Base-by-base conservation (phyloP, 2,797 vertebrate genomes). In the Siniperca scherzeri region DNA sequence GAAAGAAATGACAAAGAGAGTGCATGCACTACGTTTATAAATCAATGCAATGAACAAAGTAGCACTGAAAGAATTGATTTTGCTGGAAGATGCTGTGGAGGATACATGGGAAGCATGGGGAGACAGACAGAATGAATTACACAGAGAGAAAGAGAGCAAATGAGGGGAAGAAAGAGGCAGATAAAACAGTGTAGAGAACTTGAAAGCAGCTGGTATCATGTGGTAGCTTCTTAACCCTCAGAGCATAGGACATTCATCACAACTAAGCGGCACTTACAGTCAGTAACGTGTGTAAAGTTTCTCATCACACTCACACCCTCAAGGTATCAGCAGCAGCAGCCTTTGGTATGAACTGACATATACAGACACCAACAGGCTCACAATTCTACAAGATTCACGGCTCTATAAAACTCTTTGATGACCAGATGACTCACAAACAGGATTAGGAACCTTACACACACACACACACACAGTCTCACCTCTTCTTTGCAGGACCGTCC, bases 401-500 rank as follows among this genome's bases (percentile, higher is more conserved):
- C 70, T 67, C 76, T 50, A n/a, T 11, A 56, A 77, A 79, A 57
- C 69, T 27, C 22, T 70, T 72, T 61, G 53, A 83, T 40, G 71
- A 66, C 72, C 25, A 38, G 11, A 1, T 46, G 50, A 81, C 61
- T 79, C 30, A 48, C 50, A 80, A 85, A 83, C 71, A 44, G 66
- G 64, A 72, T 72, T 38, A 53, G 22, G 1, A 42, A 56, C 19
- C 17, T 27, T 2, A 38, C 25, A 52, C 46, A 62, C 33, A 74
- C 40, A 69, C n/a, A 61, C 60, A 38, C 44, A 71, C 46, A 7
- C 14, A 22, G 50, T 42, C 97, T 96, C 87, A 98, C 98, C 97
- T 98, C 97, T 99, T 99, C 91, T 98, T 98, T 10, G 97, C 96
- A 77, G 98, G 98, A 74, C 97, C 96, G 85, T 99, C 97, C 96